Evolutionary conservation across 2,888 invertebrate genomes (phyloP).

Genomic region (Dicyrtoma fusca): DNA sequence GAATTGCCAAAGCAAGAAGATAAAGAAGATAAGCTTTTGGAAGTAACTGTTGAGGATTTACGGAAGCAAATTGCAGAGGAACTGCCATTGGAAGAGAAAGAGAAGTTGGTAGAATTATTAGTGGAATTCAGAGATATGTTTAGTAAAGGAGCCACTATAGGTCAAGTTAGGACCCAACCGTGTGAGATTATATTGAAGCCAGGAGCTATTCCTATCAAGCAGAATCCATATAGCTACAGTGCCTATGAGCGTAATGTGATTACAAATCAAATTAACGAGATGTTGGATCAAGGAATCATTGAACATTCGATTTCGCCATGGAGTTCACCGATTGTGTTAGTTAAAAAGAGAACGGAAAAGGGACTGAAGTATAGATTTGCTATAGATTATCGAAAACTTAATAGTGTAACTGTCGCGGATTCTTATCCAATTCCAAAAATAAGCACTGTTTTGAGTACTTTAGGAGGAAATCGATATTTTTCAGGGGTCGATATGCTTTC

Average conservation of each 20-base stretch:
- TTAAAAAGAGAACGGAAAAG: conserved; percentile 43
- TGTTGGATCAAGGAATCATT: background rate
- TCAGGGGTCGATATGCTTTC: conserved; percentile 46
- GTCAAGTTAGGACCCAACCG: background rate
- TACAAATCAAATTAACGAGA: background rate
- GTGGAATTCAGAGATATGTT: background rate
- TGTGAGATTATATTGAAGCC: background rate
- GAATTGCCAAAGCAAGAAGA: too few species aligned
- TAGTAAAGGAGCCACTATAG: background rate
- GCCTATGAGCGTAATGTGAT: background rate
- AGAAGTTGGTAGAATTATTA: background rate
- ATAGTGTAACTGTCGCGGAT: conserved; percentile 57
- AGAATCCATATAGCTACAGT: background rate
- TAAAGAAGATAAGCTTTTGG: too few species aligned
- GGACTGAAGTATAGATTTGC: conserved; percentile 55
- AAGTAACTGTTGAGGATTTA: too few species aligned
- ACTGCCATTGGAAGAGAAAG: too few species aligned
- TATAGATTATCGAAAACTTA: conserved; percentile 57
- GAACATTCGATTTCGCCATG: background rate
- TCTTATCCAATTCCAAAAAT: conserved; percentile 59
- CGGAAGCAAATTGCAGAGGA: too few species aligned
- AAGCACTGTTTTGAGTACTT: conserved; percentile 49
- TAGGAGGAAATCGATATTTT: conserved; percentile 37
- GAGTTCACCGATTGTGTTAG: background rate
- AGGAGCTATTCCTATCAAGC: background rate